phyloP scores from a whole-genome alignment of 2,113 vertebrate genomes.

The Sorex araneus region DNA sequence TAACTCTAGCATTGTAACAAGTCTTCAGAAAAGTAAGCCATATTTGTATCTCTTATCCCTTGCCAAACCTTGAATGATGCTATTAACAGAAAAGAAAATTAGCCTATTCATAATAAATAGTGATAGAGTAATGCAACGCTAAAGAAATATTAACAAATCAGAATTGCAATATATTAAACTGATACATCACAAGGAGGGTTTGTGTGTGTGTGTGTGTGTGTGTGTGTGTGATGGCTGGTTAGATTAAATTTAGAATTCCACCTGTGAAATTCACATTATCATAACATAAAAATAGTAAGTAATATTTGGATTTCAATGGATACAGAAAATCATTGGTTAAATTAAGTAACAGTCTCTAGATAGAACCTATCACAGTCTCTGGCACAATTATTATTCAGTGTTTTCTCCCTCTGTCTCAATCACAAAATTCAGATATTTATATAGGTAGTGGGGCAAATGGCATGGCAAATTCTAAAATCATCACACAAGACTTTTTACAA shows the following conservation, averaged over 20 bases:
- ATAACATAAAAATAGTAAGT: conserved; percentile 18
- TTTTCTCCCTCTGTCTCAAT: neutral
- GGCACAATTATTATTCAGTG: conserved; percentile 26
- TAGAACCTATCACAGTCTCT: conserved; percentile 10
- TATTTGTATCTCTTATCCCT: no score
- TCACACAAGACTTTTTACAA: conserved; percentile 31
- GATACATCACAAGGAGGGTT: neutral
- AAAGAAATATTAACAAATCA: conserved; percentile 35
- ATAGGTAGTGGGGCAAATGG: conserved; percentile 39
- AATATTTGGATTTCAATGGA: neutral
- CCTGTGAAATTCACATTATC: neutral
- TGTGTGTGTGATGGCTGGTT: no score
- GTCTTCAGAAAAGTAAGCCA: no score
- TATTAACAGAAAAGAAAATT: no score
- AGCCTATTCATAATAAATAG: no score
- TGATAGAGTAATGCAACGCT: neutral
- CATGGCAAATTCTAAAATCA: conserved; percentile 67
- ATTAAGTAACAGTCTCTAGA: neutral
- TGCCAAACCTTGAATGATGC: no score
- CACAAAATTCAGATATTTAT: conserved; percentile 38
- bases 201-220: no score
- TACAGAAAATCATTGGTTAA: conserved; percentile 17
- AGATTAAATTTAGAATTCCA: neutral
- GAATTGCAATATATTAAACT: neutral
- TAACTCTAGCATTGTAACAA: no score